A percentile compares a stretch with the other conserved stretches of the same genome.
phyloP scores from a whole-genome alignment of 2,888 invertebrate genomes.

The Kryphioiulus occultus region DNA sequence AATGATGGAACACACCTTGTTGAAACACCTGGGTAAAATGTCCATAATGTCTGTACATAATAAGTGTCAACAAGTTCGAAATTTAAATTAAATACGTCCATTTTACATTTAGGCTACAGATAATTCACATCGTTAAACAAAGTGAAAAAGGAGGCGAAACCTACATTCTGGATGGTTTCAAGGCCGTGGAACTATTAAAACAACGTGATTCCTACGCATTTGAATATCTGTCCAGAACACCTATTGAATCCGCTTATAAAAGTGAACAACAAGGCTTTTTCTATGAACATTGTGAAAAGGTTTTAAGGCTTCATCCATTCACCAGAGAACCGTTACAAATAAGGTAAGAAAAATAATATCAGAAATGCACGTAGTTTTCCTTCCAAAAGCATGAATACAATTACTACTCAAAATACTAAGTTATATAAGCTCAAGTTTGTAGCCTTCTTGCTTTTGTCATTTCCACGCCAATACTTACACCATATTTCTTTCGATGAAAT shows the following conservation, averaged over 20 bases:
- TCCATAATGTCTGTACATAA: not conserved
- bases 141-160: conserved; percentile 72
- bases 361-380: too few species aligned
- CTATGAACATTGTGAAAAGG: conserved; percentile 68
- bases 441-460: too few species aligned
- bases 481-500: too few species aligned
- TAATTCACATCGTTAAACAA: conserved; percentile 43
- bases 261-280: conserved; percentile 69
- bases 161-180: conserved; percentile 77
- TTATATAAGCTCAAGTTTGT: too few species aligned
- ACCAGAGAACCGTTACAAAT: conserved; percentile 70
- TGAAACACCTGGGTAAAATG: conserved; percentile 73
- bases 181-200: conserved; percentile 70
- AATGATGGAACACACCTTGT: conserved; percentile 81
- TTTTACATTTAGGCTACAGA: not conserved
- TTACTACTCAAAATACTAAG: too few species aligned
- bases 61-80: not conserved
- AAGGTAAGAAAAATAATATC: conserved; percentile 63
- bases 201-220: conserved; percentile 68
- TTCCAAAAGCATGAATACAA: too few species aligned
- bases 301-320: conserved; percentile 68
- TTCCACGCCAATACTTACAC: too few species aligned
- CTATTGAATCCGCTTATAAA: conserved; percentile 71
- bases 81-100: not conserved
- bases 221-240: conserved; percentile 68